Evolutionary conservation across 2,797 vertebrate genomes (phyloP).

Genomic region (Gorsachius magnificus): DNA sequence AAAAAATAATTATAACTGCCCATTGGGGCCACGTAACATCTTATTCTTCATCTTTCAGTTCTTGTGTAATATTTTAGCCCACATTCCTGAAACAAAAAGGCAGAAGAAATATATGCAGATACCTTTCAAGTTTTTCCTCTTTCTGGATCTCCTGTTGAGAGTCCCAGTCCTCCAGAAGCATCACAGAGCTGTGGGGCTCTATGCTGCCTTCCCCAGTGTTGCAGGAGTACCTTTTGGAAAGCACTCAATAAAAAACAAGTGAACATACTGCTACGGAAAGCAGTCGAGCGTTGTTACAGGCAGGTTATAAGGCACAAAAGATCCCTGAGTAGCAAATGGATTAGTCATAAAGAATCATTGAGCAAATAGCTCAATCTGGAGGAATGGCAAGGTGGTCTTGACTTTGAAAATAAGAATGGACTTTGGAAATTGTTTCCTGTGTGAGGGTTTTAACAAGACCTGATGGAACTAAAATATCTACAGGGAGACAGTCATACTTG

Average conservation of each 20-base stretch:
- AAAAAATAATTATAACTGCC: neutral
- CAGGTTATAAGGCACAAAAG: neutral
- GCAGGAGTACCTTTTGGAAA: neutral
- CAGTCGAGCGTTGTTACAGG: neutral
- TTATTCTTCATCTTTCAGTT: neutral
- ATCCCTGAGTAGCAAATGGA: neutral
- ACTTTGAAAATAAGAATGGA: neutral
- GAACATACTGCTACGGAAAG: neutral
- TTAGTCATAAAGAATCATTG: neutral
- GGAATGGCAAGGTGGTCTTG: neutral
- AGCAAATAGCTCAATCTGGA: neutral
- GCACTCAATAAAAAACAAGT: neutral
- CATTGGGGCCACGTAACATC: neutral
- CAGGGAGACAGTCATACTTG: neutral
- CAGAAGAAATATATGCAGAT: neutral
- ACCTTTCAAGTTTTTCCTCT: neutral
- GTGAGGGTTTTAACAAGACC: neutral
- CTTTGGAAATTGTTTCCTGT: neutral
- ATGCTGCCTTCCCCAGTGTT: neutral
- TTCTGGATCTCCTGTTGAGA: neutral
- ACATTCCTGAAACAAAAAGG: neutral
- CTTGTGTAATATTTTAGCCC: neutral
- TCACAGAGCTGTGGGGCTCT: neutral
- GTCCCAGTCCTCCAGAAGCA: neutral
- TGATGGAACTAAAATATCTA: neutral